Evolutionary conservation across 1,140 invertebrate species (phyloP), one percentile per base, ranked within the genome.

Genomic region (Drosophila watanabei): DNA sequence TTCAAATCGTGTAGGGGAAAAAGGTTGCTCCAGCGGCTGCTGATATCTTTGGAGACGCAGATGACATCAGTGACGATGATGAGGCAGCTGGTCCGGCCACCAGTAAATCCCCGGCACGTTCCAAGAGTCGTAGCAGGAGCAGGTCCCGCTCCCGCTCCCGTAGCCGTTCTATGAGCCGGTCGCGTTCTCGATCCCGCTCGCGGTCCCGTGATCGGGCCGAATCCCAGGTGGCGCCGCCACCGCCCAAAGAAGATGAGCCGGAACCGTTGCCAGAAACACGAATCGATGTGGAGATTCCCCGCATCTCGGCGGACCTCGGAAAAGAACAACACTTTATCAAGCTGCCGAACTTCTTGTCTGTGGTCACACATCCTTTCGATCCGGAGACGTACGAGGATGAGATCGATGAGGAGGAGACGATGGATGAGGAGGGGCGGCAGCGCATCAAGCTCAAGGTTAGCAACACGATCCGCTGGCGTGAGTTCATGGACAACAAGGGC

Each of bases 401-500:
- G 94, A 98, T 99, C 80, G 99, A 99, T 92, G 99, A 99, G 88
- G 98, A 99, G 93, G 98, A 99, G 94, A 98, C 98, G 0, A 94
- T 99, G 56, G 98, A 99, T 93, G 99, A 99, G 93, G 99, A 99
- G 95, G 99, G 99, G 85, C 94, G 98, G 72, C 97, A 97, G n/a
- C 96, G 97, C 61, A 93, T 98, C 37, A 98, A 98, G 94, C 93
- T 98, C 14, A 98, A 98, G 94, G 98, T 99, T 9, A 99, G 99
- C 94, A 99, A 99, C 93, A 99, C 98, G 0, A 98, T 99, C 48
- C 95, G 99, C 49, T 99, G 99, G 99, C 94, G 98, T n/a, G 97
- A 97, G 30, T 94, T 94, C 5, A 96, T 98, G 91, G 96, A 97
- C 85, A 96, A 98, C 33, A 96, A 98, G 52, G 97, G 97, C 9